phyloP scores from a whole-genome alignment of 2,113 vertebrate genomes.

The Phainopepla nitens region DNA sequence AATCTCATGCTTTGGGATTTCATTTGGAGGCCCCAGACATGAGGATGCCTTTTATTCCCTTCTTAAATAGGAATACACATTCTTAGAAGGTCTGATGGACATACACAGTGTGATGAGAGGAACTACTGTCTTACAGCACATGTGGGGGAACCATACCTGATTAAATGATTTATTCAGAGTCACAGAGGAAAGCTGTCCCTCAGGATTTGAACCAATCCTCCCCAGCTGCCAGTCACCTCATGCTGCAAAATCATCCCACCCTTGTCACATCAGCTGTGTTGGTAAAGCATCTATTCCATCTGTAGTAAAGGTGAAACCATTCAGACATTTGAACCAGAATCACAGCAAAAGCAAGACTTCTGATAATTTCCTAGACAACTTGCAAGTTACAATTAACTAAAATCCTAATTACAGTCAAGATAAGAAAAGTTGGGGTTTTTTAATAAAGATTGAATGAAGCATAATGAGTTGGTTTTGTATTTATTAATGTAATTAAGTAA shows the following conservation, averaged over 20 bases:
- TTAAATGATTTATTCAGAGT: not conserved
- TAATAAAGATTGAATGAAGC: not conserved
- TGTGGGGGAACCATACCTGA: accelerated
- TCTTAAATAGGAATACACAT: not conserved
- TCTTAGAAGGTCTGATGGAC: not conserved
- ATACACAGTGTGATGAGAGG: not conserved
- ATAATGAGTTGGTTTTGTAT: not conserved
- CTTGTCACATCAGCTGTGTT: not conserved
- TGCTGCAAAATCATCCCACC: not conserved
- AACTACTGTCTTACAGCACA: not conserved
- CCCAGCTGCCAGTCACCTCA: not conserved
- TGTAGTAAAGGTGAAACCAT: not conserved
- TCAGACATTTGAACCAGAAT: not conserved
- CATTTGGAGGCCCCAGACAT: not conserved
- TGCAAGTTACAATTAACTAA: not conserved
- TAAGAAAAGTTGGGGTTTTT: not conserved
- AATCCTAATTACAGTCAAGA: not conserved
- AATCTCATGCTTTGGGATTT: not conserved
- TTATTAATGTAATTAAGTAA: not conserved
- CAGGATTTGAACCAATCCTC: not conserved
- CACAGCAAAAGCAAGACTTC: not conserved
- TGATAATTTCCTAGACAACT: not conserved
- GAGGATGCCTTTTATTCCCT: not conserved
- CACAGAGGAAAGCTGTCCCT: not conserved
- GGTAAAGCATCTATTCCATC: not conserved